Evolutionary conservation across 2,888 invertebrate species (phyloP), one percentile per base, ranked within the genome.

Genomic region (Cryptops parisi): DNA sequence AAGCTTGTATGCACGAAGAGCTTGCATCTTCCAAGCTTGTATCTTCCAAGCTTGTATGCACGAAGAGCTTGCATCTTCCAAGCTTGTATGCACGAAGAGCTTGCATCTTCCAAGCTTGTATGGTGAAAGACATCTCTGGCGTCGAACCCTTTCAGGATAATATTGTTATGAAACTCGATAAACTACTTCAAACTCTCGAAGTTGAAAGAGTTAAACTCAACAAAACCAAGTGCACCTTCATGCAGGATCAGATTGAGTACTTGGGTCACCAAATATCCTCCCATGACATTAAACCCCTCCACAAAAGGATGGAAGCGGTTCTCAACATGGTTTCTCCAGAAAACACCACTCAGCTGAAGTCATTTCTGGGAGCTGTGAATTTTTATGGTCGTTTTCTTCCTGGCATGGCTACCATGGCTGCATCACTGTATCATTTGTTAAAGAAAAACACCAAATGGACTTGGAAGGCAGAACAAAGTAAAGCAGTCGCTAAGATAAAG

Each of bases 351-450:
- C 55, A 52, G 38, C 45, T 58, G 2, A 3, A 52, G 5, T 52
- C 57, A 15, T 55, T 25, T n/a, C n/a, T 58, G 15, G 58, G 54
- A 12, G 39, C 58, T 47, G 48, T 57, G 6, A 54, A 58, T 46
- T 58, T 41, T 53, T 53, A 58, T 44, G 47, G 33, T 5, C 9
- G 41, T 15, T 57, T 55, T 38, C 38, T 57, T 19, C 45, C 52
- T 6, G 43, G 47, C 21, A 39, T 58, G 27, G 48, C 57, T 21
- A 52, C 54, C 3, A 38, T 40, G 12, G 3, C 45, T 15, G 27
- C 23, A 17, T 54, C 57, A 6, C 47, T 57, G 19, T 51, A 57
- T 23, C 21, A 25, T 4, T 23, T 57, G 19, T 19, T 57, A 15
- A 21, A 46, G 22, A 26, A 54, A 38, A 27, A 19, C n/a, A 24